Conservation (phyloP, 2,888 invertebrate genomes). For the Magallana nippona region DNA sequence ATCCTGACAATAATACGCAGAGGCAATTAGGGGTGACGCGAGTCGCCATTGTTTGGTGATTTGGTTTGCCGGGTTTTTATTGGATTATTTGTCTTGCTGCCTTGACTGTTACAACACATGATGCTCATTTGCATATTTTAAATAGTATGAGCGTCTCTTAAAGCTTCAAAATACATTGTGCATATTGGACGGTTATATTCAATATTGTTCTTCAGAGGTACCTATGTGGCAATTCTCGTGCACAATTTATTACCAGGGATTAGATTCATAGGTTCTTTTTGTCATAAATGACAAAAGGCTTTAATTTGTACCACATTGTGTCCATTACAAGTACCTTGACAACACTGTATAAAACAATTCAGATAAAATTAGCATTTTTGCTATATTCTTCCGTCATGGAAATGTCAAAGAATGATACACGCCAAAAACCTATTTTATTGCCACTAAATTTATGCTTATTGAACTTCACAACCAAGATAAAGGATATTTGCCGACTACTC, state of each 20-base stretch:
- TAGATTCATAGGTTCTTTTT: background rate
- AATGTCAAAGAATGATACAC: too few relatives aligned
- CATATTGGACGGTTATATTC: background rate
- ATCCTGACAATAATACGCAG: background rate
- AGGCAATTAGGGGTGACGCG: conserved; percentile 6
- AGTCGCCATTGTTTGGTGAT: background rate
- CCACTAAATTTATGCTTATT: too few relatives aligned
- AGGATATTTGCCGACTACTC: too few relatives aligned
- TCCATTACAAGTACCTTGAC: too few relatives aligned
- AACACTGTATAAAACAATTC: too few relatives aligned
- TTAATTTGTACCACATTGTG: too few relatives aligned
- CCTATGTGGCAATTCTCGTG: background rate
- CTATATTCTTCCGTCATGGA: too few relatives aligned
- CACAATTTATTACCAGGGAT: background rate
- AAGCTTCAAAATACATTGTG: conserved; percentile 4
- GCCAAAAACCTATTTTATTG: too few relatives aligned
- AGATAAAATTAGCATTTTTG: too few relatives aligned
- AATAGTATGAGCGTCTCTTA: background rate
- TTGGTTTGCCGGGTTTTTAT: background rate
- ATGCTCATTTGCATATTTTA: conserved; percentile 8
- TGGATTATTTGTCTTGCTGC: background rate
- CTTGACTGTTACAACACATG: background rate
- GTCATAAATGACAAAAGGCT: background rate
- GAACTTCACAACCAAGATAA: too few relatives aligned
- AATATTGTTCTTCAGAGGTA: background rate